These are phyloP conservation scores for Apotomis turbidana DNA, from an alignment of 2,888 invertebrate species.

Conservation along the genomic window DNA sequence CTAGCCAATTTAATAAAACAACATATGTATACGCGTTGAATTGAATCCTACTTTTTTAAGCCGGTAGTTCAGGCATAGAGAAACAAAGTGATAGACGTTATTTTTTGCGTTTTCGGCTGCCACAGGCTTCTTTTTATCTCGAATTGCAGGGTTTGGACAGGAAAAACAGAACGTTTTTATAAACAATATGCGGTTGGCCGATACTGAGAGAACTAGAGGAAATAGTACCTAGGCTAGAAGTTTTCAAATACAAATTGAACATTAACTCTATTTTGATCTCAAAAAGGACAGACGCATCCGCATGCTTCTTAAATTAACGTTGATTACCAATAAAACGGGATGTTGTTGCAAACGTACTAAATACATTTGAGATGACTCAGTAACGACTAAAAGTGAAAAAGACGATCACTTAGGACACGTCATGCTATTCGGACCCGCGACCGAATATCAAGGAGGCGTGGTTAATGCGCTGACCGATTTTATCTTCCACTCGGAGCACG, in stretches of 20 bases:
- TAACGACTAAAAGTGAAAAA: slow-evolving; percentile 38
- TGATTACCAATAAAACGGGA: slow-evolving; percentile 28
- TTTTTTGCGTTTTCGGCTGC: no score
- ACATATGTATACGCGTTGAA: no score
- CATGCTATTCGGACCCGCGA: slow-evolving; percentile 57
- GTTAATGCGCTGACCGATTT: slow-evolving; percentile 62
- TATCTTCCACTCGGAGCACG: slow-evolving; percentile 56
- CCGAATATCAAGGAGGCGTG: slow-evolving; percentile 53
- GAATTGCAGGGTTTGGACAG: no score
- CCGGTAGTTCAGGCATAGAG: no score
- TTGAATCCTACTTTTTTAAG: no score
- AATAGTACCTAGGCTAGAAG: neutral
- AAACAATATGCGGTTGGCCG: no score
- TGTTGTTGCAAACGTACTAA: slow-evolving; percentile 39
- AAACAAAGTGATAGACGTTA: no score
- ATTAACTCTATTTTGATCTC: neutral
- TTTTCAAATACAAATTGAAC: neutral
- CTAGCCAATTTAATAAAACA: no score
- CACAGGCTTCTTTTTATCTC: no score
- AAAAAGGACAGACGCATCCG: neutral
- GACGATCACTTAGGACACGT: slow-evolving; percentile 59
- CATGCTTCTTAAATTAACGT: slow-evolving; percentile 31
- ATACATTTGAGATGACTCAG: slow-evolving; percentile 51
- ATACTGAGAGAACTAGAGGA: no score
- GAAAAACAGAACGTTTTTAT: no score